Base-by-base conservation (phyloP, 23 tunicate species). In the Ciona savignyi region DNA sequence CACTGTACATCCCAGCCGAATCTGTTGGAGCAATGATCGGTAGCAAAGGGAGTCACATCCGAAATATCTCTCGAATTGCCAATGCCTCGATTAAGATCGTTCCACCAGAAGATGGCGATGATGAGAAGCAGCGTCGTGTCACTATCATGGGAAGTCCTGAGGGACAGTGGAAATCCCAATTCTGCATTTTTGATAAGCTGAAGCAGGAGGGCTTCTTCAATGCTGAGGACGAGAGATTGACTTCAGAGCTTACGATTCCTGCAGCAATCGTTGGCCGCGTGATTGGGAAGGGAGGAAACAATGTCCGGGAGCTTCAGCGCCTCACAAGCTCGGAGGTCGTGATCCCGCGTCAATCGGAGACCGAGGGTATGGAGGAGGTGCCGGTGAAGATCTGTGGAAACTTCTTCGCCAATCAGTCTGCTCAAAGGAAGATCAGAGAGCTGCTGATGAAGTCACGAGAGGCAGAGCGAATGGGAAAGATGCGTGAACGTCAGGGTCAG, bases 11-110 rank as follows among this genome's bases (percentile, higher is more conserved):
- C 63, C 99, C 99, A 27, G 63, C 95, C 2, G 94, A 83, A 68
- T 62, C 95, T 65, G 99, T 94, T 62, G 99, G 99, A 20, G 99
- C 99, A 20, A 94, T 94, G 77, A 94, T 94, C 71, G 99, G 99
- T 27, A 79, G 81, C 62, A 86, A 87, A 75, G 99, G 99, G 51
- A 79, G 81, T 29, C 99, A 94, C 79, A 94, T 94, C 78, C 83
- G 99, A 22, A 94, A 94, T 35, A 86, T 94, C 29, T 94, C 99
- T 35, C 85, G 99, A 32, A 88, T 94, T 62, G 99, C 99, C n/a
- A 87, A 87, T 62, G 86, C 99, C 29, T 86, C 95, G 22, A 94
- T 94, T 32, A 87, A 87, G 48, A 91, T 91, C 49, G 85, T 86
- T 51, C 96, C 92, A 20, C 86, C 90, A 75, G 96, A 88, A 65